Base-by-base conservation (phyloP, 2,797 vertebrate genomes). In the Falco peregrinus region DNA sequence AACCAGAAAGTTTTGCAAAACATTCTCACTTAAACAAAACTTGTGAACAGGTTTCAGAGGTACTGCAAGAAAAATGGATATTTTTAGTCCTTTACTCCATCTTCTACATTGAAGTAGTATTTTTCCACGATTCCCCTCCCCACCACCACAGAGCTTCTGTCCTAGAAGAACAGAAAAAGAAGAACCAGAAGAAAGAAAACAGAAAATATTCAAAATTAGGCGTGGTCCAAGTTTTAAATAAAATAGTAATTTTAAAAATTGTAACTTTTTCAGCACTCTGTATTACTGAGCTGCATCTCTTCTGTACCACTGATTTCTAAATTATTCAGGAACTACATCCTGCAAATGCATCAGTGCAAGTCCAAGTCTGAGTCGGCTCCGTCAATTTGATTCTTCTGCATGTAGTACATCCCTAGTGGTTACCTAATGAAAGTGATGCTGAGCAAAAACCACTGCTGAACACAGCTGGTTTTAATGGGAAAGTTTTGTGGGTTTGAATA, bases 251-350 rank as follows among this genome's bases (percentile, higher is more conserved):
- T 83, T 41, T n/a, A 17, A 51, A 67, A 64, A 29, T 4, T 2
- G 1, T 24, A 65, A 84, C 47, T 73, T 92, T 50, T 53, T 57
- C 50, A 61, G 35, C 25, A 25, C 1, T 1, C 57, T 84, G 9
- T 16, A 67, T 50, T 9, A 63, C 43, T 13, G 65, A 90, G 31
- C 73, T 37, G 53, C 61, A 69, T 41, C 69, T 82, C 51, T 48
- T 67, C 59, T 77, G 50, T 41, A 45, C 31, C 57, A 22, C 0
- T 7, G 11, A 31, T 85, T 41, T 60, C 60, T 93, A 11, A 93
- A 91, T 95, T 87, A 95, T 87, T 96, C 89, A 95, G 48, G 68
- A 68, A 26, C 31, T 78, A 64, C 68, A 57, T 39, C 41, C 45
- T 91, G 71, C 81, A 96, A 95, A 93, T 64, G 78, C 59, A 92